Evolutionary conservation across 2,888 invertebrate genomes (phyloP), one percentile per base, ranked within the genome.

Genomic region (Cerastis rubricosa): DNA sequence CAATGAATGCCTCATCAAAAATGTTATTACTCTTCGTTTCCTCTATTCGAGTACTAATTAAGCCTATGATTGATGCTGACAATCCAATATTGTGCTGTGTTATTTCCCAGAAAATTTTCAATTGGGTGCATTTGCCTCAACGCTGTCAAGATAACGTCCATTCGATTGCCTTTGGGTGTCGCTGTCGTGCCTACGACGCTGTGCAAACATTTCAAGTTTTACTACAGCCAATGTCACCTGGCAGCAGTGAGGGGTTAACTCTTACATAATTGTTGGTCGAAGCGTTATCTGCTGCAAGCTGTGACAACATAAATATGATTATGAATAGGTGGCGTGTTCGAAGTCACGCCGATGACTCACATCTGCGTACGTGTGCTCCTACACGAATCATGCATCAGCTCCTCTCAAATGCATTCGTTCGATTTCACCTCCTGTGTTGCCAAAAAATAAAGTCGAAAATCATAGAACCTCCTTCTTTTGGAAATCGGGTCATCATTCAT

Each of bases 241-340:
- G 76, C 84, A 82, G 43, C 75, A 74, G 66, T 74, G 81, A 84
- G 86, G 81, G 87, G 88, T 89, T 81, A 82, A 84, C 74, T 73
- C 64, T 89, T 87, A 85, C 75, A 83, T 90, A 86, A 89, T 74
- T 82, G 80, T 82, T 80, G 81, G 66, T 76, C 81, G 80, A 78
- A 51, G 75, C 78, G 81, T 86, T 90, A 86, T 90, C 89, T 84
- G 70, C 76, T 79, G 75, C 84, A 85, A 89, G 85, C 85, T 90
- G 90, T 83, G 84, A 79, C 86, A 89, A 89, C 71, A 88, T 72
- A 75, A 80, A 73, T 76, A 81, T 84, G 74, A 87, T 87, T 87
- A 86, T 85, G 83, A 79, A 87, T 79, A 78, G 78, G 72, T 86
- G 78, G 85, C 71, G 78, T 84, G 87, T 81, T 84, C 72, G 61